Conservation (phyloP, 37 sponge, comb jelly and placozoan genomes). For the Cliona cf. orientalis region DNA sequence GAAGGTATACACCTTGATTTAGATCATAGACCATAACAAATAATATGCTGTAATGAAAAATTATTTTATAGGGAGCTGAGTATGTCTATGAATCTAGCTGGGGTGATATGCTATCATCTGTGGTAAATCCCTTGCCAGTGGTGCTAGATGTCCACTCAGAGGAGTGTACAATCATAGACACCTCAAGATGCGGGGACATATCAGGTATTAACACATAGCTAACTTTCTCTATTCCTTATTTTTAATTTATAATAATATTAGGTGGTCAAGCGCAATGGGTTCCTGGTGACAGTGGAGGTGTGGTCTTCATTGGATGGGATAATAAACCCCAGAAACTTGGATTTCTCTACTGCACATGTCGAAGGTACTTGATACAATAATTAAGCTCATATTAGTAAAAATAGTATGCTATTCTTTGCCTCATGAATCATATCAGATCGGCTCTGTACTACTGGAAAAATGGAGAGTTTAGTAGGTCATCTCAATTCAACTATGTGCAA, state of each 20-base stretch:
- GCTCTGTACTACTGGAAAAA: constrained; percentile 65
- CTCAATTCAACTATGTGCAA: too few relatives aligned
- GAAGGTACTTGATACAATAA: too few relatives aligned
- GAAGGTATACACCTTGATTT: too few relatives aligned
- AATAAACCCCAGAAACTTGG: constrained; percentile 80
- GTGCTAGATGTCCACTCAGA: constrained; percentile 68
- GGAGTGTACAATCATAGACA: constrained; percentile 37
- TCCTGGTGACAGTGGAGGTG: constrained; percentile 36
- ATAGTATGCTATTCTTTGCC: too few relatives aligned
- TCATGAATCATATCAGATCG: too few relatives aligned
- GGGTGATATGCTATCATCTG: constrained; percentile 85
- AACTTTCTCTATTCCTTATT: not conserved
- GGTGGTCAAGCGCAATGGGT: constrained; percentile 65
- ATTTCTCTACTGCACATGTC: constrained; percentile 70
- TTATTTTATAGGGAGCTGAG: constrained; percentile 68
- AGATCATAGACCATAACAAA: too few relatives aligned
- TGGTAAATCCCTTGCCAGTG: constrained; percentile 69
- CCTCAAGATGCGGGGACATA: constrained; percentile 30
- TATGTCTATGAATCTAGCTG: constrained; percentile 72
- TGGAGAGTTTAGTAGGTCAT: constrained; percentile 43
- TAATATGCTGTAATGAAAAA: too few relatives aligned
- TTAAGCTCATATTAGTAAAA: too few relatives aligned
- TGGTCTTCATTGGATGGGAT: constrained; percentile 87
- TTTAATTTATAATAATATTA: too few relatives aligned
- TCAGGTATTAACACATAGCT: constrained; percentile 24